Evolutionary conservation across 2,888 invertebrate genomes (phyloP).

Genomic region (Troides aeacus): DNA sequence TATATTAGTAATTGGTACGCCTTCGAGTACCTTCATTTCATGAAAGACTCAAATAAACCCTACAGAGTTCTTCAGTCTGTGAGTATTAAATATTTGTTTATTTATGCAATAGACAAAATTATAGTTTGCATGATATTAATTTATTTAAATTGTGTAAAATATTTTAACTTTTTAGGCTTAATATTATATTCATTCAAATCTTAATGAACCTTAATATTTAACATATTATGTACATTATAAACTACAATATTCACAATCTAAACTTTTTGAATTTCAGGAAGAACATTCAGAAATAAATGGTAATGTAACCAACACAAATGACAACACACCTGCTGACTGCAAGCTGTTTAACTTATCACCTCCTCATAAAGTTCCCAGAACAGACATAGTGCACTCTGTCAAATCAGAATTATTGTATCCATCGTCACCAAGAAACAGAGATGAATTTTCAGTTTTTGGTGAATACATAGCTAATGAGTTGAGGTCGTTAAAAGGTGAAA

Average conservation of each 20-base stretch:
- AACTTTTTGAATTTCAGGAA: conserved; percentile 56
- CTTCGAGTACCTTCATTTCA: conserved; percentile 79
- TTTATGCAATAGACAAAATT: background rate
- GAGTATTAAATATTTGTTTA: conserved; percentile 38
- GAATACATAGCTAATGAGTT: conserved; percentile 82
- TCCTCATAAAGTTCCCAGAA: conserved; percentile 53
- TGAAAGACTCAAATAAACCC: conserved; percentile 78
- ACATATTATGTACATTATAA: background rate
- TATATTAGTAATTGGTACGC: conserved; percentile 79
- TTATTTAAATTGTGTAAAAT: background rate
- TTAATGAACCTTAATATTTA: background rate
- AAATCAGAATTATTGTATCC: conserved; percentile 52
- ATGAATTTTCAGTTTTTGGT: conserved; percentile 80
- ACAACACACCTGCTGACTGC: conserved; percentile 47
- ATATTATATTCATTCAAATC: background rate
- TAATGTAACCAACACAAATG: conserved; percentile 44
- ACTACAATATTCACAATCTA: background rate
- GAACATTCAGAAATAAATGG: conserved; percentile 47
- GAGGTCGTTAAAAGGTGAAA: conserved; percentile 77
- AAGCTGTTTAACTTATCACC: conserved; percentile 54
- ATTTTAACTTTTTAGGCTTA: background rate
- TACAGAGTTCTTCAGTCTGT: conserved; percentile 64
- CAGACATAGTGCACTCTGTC: conserved; percentile 45
- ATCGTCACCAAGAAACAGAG: conserved; percentile 50
- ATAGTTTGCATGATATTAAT: background rate